Base-by-base conservation (phyloP, 2,113 vertebrate genomes). In the Vulpes lagopus region DNA sequence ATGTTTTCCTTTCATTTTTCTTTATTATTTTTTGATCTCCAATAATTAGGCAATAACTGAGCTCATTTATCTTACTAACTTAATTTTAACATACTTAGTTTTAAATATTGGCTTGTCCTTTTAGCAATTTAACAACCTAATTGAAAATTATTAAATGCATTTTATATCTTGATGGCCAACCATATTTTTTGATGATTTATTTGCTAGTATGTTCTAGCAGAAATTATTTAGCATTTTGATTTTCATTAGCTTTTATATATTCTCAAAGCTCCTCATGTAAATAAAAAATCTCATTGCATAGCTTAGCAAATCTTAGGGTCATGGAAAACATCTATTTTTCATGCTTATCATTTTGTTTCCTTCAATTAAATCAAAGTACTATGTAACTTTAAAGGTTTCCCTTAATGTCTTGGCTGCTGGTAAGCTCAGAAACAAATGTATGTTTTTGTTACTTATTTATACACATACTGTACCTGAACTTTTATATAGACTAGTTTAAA, bases 141-240 rank as follows among this genome's bases (percentile, higher is more conserved):
- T 51, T 79, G 10, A 38, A 89, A 80, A 76, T 62, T 80, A 92
- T 86, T 81, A 79, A 84, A 65, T 49, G 1, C 19, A 82, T 59
- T 83, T 91, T 86, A 20, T 67, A 86, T 69, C 2, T 76, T 69
- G 25, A 64, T 87, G 2, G 2, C 7, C 27, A 92, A 25, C 12
- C 7, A 76, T 38, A 89, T 80, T 96, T 81, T 96, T 95, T 73
- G 67, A 19, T 85, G 11, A 92, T 91, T 67, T 60, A 74, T 74
- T 94, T 80, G 35, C 69, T 93, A 79, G 14, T 81, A 83, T 69
- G 2, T n/a, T 8, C 6, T 64, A 78, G 4, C 27, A 92, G 30
- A 88, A 80, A 86, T 71, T 92, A 87, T 49, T 90, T 74, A 25
- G 23, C 4, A 73, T 51, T 81, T 96, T 90, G 2, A 90, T 84